These are phyloP conservation scores for Coracopsis vasa DNA, from an alignment of 2,113 vertebrate species.

Conservation along the genomic window DNA sequence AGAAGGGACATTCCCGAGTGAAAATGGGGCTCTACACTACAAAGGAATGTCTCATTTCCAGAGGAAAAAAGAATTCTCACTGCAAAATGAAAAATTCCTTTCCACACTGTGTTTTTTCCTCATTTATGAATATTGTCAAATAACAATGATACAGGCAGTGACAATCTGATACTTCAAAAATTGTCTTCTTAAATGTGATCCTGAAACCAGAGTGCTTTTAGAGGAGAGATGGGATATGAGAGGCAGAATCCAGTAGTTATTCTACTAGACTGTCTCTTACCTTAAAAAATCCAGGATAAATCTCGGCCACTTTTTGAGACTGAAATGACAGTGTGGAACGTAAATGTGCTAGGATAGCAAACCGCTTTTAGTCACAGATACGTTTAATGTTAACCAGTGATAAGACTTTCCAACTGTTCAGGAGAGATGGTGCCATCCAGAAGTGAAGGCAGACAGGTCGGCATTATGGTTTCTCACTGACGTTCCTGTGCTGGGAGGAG, in stretches of 20 bases:
- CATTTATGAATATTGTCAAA: neutral
- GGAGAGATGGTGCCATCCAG: neutral
- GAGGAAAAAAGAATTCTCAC: neutral
- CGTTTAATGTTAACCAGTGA: neutral
- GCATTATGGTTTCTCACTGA: neutral
- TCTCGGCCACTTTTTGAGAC: neutral
- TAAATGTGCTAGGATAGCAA: neutral
- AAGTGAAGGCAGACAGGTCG: fast-evolving
- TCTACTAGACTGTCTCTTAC: neutral
- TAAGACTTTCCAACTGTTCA: neutral
- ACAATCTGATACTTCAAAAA: neutral
- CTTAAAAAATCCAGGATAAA: neutral
- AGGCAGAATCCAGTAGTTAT: neutral
- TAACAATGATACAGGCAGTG: neutral
- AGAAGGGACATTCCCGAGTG: neutral
- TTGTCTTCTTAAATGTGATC: neutral
- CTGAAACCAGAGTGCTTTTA: neutral
- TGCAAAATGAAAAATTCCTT: neutral
- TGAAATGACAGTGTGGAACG: neutral
- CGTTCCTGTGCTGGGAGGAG: neutral
- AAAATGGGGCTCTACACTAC: neutral
- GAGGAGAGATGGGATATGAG: neutral
- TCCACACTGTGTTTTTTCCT: neutral
- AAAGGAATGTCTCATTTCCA: neutral
- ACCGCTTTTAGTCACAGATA: neutral